These are phyloP conservation scores for Leptosomus discolor DNA, from an alignment of 2,113 vertebrate genomes.

Conservation along the genomic window DNA sequence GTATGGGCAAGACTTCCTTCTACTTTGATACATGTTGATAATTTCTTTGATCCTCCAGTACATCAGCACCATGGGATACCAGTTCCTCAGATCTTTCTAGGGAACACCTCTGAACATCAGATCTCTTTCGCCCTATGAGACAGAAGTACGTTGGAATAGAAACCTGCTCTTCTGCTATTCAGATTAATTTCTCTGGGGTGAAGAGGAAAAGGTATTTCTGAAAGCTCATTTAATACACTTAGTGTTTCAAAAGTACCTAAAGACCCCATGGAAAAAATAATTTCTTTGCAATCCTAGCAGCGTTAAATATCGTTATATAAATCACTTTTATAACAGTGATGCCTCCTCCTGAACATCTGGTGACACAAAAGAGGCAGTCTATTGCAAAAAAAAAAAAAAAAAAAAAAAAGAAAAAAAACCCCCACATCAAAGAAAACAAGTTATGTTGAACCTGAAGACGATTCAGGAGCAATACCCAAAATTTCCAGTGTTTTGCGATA, in stretches of 20 bases:
- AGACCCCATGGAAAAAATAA: not conserved
- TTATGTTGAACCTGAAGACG: not conserved
- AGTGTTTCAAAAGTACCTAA: not conserved
- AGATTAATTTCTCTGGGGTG: not conserved
- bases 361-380: not conserved
- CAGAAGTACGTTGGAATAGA: not conserved
- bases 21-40: not conserved
- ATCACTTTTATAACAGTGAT: not conserved
- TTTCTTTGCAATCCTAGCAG: not conserved
- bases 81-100: not conserved
- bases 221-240: not conserved
- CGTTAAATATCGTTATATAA: not conserved
- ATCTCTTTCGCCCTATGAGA: not conserved
- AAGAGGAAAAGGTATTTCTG: not conserved
- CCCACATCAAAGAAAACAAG: no score
- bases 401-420: no score
- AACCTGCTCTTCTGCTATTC: not conserved
- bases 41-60: constrained; percentile 11
- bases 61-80: not conserved
- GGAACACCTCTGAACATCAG: not conserved
- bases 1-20: not conserved
- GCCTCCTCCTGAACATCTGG: not conserved
- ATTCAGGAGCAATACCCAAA: not conserved
- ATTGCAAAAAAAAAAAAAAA: not conserved
- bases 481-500: not conserved